These are phyloP conservation scores for Junco hyemalis DNA, from an alignment of 2,113 vertebrate genomes.

Conservation along the genomic window DNA sequence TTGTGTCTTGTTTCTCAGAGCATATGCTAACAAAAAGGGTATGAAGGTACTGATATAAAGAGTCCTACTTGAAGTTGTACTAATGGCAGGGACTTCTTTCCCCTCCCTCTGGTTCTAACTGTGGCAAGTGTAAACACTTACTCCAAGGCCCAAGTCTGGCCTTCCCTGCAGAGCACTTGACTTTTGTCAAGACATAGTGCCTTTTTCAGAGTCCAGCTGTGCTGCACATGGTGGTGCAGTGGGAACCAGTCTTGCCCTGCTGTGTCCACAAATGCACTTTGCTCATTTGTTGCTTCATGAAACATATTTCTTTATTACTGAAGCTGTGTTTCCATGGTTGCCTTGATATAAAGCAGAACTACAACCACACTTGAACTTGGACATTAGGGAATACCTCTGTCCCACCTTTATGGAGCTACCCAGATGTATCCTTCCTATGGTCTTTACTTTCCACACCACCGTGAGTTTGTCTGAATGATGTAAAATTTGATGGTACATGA, in stretches of 20 bases:
- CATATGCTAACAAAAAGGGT: background rate
- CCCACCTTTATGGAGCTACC: background rate
- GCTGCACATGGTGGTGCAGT: background rate
- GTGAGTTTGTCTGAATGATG: background rate
- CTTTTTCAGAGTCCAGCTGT: background rate
- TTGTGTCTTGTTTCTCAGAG: background rate
- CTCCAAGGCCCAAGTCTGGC: background rate
- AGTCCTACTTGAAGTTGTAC: background rate
- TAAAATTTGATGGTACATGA: background rate
- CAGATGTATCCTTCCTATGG: fast-evolving
- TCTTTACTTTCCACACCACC: background rate
- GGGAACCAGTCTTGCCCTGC: background rate
- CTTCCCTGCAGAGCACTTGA: background rate
- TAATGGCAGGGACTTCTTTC: background rate
- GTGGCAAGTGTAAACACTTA: background rate
- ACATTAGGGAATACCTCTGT: background rate
- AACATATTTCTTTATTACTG: background rate
- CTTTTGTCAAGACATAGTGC: background rate
- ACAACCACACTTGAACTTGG: background rate
- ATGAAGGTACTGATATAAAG: background rate
- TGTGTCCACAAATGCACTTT: background rate
- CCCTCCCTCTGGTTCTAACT: background rate
- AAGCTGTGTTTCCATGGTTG: background rate
- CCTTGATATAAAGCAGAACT: background rate
- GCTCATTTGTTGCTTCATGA: background rate